A percentile compares a stretch with the other conserved stretches of the same genome.
Conservation (phyloP, 2,113 vertebrate species). For the Corythornis cristatus region DNA sequence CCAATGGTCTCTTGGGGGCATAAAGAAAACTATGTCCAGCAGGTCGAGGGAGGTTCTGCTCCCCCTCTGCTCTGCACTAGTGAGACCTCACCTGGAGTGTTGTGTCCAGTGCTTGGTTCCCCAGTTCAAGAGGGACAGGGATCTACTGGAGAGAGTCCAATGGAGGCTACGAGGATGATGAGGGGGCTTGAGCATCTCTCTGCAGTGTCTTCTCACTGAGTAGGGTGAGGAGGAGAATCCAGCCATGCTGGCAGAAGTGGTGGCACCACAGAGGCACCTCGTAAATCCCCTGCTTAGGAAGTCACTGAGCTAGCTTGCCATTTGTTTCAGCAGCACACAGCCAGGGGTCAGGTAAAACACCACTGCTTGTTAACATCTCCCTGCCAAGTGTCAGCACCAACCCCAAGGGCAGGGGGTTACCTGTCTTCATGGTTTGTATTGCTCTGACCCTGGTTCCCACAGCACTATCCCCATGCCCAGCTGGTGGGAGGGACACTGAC, state of each 20-base stretch:
- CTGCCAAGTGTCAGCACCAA: neutral
- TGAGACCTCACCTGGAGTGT: no score
- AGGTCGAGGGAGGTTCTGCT: no score
- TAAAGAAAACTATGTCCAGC: no score
- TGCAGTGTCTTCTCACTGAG: neutral
- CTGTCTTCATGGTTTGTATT: neutral
- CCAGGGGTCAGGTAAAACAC: neutral
- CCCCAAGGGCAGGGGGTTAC: neutral
- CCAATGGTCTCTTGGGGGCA: no score
- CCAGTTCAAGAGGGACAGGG: no score
- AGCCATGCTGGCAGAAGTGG: neutral
- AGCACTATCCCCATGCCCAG: fast-evolving
- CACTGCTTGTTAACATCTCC: neutral
- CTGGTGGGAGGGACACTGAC: neutral
- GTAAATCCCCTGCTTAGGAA: neutral
- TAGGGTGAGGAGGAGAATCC: neutral
- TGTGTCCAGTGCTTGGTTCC: no score
- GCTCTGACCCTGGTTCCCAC: neutral
- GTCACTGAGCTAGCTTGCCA: neutral
- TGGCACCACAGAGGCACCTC: neutral
- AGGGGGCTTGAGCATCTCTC: no score
- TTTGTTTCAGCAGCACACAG: neutral
- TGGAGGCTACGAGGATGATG: no score
- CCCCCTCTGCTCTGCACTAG: no score
- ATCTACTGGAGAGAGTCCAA: no score